Base-by-base conservation (phyloP, 2,888 invertebrate species). In the Sarcophaga subvicina region DNA sequence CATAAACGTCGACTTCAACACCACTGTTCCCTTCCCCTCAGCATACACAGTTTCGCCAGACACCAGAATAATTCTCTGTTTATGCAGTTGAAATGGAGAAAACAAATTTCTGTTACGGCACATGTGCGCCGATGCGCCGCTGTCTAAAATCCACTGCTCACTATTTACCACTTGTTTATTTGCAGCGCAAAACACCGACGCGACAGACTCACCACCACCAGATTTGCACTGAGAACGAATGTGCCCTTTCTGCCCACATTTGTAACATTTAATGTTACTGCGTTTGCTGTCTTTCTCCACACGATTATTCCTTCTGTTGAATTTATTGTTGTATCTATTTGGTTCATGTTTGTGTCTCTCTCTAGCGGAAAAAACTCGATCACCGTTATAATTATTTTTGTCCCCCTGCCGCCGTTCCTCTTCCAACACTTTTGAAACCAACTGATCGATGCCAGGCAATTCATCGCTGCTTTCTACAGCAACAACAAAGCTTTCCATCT, bases 321-420 rank as follows among this genome's bases (percentile, higher is more conserved):
- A 67, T 27, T 69, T 78, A 62, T 60, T 67, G 25, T 78, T 72
- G 54, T 25, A 27, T n/a, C 27, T 59, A 17, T 80, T 63, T 54
- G n/a, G 59, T 70, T 71, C 47, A 22, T 62, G 64, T 63, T 62
- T 60, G 8, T 70, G 71, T 47, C 37, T 54, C 27, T 75, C 70
- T 47, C 37, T 66, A 20, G 63, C 49, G 49, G 27, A 27, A 27
- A 27, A 27, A 27, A 27, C 5, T 27, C 27, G 27, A 27, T 27
- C 27, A 27, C 27, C 27, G 27, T 27, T 27, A 27, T 3, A 27
- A 27, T 27, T 27, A 27, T 27, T 27, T 27, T 27, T 27, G 27
- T 27, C 27, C 4, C 27, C 27, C 3, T 27, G 27, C 27, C 27
- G 27, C 4, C 27, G 27, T 27, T 3, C 27, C 27, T 27, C 3